These are phyloP conservation scores for Galaxias olidus DNA, from an alignment of 2,797 vertebrate genomes.

Conservation along the genomic window DNA sequence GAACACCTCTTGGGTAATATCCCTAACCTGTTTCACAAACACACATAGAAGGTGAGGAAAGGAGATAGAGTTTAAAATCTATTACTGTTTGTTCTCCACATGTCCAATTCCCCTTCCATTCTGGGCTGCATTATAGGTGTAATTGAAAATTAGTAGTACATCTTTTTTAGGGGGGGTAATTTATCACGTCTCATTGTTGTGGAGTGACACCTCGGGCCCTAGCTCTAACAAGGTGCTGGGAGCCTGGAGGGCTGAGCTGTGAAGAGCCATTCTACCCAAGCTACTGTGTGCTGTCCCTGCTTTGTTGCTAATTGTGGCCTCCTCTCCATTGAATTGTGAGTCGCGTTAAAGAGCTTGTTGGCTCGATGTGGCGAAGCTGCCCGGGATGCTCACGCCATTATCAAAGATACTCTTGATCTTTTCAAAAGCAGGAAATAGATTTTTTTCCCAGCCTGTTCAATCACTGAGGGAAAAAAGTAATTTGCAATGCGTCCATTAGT, in stretches of 20 bases:
- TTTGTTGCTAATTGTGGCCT: conserved; percentile 98
- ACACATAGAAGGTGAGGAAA: conserved; percentile 10
- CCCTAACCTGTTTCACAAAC: conserved; percentile 14
- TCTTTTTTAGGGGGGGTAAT: conserved; percentile 94
- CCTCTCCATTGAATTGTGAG: conserved; percentile 98
- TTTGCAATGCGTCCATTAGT: conserved; percentile 99
- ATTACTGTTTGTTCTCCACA: conserved; percentile 82
- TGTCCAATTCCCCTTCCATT: conserved; percentile 93
- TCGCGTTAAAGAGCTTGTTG: conserved; percentile 99
- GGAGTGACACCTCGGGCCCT: conserved; percentile 93
- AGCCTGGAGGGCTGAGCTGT: conserved; percentile 83
- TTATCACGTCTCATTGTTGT: conserved; percentile 98
- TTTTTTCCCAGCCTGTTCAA: conserved; percentile 80
- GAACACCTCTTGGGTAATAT: no score
- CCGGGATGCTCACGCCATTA: conserved; percentile 97
- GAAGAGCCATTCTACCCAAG: conserved; percentile 89
- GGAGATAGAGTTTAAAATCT: conserved; percentile 57
- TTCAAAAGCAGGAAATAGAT: conserved; percentile 99
- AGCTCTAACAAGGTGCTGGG: conserved; percentile 93
- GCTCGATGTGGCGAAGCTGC: conserved; percentile 92
- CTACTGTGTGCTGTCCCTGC: conserved; percentile 82
- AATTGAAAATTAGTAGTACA: conserved; percentile 99
- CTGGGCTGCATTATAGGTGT: conserved; percentile 97
- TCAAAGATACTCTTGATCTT: conserved; percentile 99
- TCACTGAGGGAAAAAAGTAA: conserved; percentile 89